phyloP scores from a whole-genome alignment of 2,797 vertebrate species.

The Lerista edwardsae region DNA sequence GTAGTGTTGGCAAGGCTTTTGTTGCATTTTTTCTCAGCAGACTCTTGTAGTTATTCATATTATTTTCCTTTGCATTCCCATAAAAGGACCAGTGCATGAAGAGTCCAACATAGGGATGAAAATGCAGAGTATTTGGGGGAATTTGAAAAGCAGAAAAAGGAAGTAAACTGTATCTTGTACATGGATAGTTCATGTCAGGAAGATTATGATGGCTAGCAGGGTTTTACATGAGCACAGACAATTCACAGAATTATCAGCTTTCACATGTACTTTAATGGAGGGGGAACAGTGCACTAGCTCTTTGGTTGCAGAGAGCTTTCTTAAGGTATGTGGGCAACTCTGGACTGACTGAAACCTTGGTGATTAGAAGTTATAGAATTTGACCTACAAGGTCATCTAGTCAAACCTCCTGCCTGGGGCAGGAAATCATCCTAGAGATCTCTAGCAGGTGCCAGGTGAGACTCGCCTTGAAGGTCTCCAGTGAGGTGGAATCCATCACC shows the following conservation, averaged over 20 bases:
- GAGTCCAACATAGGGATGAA: neutral
- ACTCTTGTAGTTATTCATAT: neutral
- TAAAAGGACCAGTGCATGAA: neutral
- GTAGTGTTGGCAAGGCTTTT: neutral
- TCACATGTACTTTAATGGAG: neutral
- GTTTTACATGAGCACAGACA: neutral
- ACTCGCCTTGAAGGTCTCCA: too few relatives aligned
- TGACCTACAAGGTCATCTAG: too few relatives aligned
- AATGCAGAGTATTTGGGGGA: neutral
- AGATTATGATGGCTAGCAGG: neutral
- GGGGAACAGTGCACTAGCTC: neutral
- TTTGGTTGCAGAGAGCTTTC: neutral
- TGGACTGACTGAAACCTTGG: neutral
- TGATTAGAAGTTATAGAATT: neutral
- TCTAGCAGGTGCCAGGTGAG: too few relatives aligned
- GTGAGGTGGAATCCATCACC: too few relatives aligned
- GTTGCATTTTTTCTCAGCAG: neutral
- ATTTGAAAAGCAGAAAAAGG: neutral
- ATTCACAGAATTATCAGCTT: neutral
- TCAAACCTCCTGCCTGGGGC: too few relatives aligned
- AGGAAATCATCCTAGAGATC: too few relatives aligned
- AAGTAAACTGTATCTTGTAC: neutral
- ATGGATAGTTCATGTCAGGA: neutral
- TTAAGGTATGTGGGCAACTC: neutral
- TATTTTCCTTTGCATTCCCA: neutral